Evolutionary conservation across 2,888 invertebrate genomes (phyloP).

Genomic region (Drosophila crucigera): DNA sequence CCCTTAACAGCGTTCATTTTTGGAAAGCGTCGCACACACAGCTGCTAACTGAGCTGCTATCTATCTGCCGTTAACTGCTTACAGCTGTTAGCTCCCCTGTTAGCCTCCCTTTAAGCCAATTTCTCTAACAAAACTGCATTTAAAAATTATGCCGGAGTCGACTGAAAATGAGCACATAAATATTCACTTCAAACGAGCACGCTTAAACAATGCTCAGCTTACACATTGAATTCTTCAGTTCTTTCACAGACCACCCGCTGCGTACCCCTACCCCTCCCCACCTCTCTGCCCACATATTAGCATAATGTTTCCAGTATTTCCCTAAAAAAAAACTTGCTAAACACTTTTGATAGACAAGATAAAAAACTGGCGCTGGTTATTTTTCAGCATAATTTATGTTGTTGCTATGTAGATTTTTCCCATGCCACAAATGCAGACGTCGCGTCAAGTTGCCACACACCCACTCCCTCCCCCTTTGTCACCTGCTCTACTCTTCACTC

Average conservation of each 20-base stretch:
- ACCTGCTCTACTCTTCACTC: slow-evolving; percentile 25
- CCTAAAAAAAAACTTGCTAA: slow-evolving; percentile 69
- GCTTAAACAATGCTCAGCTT: slow-evolving; percentile 9
- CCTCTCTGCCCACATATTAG: slow-evolving; percentile 61
- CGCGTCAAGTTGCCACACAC: slow-evolving; percentile 7
- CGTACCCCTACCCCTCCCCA: background rate
- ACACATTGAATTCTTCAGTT: slow-evolving; percentile 13
- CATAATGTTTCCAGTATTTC: slow-evolving; percentile 80
- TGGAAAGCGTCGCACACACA: slow-evolving; percentile 37
- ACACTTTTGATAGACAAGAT: slow-evolving; percentile 81
- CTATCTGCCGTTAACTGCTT: background rate
- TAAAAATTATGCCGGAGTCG: slow-evolving; percentile 63
- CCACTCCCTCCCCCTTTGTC: background rate
- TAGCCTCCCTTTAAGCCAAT: slow-evolving; percentile 45
- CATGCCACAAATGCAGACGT: slow-evolving; percentile 15
- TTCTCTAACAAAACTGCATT: slow-evolving; percentile 66
- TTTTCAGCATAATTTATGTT: slow-evolving; percentile 79
- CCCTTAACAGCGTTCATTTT: slow-evolving; percentile 66
- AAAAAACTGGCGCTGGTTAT: slow-evolving; percentile 73
- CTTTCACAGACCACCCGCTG: slow-evolving; percentile 40
- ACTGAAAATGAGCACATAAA: slow-evolving; percentile 49
- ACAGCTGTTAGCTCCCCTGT: slow-evolving; percentile 9
- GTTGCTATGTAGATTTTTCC: slow-evolving; percentile 63
- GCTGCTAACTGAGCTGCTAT: background rate
- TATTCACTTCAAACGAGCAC: slow-evolving; percentile 22